Percentiles rank a stretch among this genome's conserved stretches.
Conservation (phyloP, 2,888 invertebrate genomes). For the Tipula unca region DNA sequence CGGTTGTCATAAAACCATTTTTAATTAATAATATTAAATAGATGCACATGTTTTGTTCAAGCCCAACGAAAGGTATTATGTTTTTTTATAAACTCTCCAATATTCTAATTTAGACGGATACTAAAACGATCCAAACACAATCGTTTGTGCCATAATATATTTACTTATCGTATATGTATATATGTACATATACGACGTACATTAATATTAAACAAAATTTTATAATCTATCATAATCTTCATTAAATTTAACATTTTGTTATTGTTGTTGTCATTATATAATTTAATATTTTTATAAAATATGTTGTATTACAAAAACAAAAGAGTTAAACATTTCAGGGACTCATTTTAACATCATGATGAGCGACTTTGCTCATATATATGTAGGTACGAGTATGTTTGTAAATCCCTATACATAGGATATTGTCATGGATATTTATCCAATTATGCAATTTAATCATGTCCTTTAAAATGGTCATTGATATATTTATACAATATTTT, state of each 20-base stretch:
- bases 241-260: not conserved
- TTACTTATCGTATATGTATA: too few species aligned
- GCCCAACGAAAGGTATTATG: not conserved
- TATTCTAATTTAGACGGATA: not conserved
- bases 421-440: not conserved
- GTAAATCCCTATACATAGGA: not conserved
- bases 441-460: not conserved
- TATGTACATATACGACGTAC: too few species aligned
- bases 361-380: not conserved
- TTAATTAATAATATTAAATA: not conserved
- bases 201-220: not conserved
- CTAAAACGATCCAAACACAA: not conserved
- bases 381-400: not conserved
- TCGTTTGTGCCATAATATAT: not conserved
- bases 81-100: not conserved
- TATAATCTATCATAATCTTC: not conserved
- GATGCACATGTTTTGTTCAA: not conserved
- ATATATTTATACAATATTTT: not conserved
- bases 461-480: not conserved
- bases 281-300: not conserved
- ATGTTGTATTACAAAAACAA: not conserved
- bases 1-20: not conserved
- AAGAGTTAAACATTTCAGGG: not conserved
- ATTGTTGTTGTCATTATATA: not conserved
- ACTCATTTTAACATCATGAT: not conserved